phyloP scores from a whole-genome alignment of 2,797 vertebrate genomes.

The Tenualosa ilisha region DNA sequence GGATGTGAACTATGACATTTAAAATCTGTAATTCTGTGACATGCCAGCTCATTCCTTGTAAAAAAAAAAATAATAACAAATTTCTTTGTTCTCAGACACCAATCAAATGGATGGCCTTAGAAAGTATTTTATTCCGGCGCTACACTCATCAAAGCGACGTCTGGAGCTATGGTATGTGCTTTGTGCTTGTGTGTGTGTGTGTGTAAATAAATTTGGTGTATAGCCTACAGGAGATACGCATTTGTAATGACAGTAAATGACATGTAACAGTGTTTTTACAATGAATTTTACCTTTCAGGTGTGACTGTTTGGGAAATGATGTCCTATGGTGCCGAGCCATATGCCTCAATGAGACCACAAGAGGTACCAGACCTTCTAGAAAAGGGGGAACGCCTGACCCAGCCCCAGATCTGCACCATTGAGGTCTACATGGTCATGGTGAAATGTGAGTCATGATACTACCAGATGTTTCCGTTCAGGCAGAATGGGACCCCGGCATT shows the following conservation, averaged over 20 bases:
- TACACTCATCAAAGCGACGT: slow-evolving; percentile 97
- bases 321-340: slow-evolving; percentile 93
- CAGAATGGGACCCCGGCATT: not conserved
- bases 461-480: not conserved
- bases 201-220: not conserved
- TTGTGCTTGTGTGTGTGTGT: not conserved
- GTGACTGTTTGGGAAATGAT: slow-evolving; percentile 98
- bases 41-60: too few relatives aligned
- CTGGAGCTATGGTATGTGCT: slow-evolving; percentile 91
- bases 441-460: slow-evolving; percentile 83
- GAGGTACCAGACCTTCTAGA: slow-evolving; percentile 91
- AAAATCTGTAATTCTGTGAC: too few relatives aligned
- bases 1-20: not conserved
- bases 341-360: slow-evolving; percentile 79
- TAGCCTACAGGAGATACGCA: not conserved
- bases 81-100: slow-evolving; percentile 74
- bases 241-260: not conserved
- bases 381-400: slow-evolving; percentile 90
- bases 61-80: too few relatives aligned
- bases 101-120: slow-evolving; percentile 96
- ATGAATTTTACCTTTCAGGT: slow-evolving; percentile 66
- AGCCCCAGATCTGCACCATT: slow-evolving; percentile 96
- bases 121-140: slow-evolving; percentile 92
- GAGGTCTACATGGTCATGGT: slow-evolving; percentile 99
- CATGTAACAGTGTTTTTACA: not conserved